phyloP scores from a whole-genome alignment of 2,797 vertebrate species.

The Hoplostethus atlanticus region DNA sequence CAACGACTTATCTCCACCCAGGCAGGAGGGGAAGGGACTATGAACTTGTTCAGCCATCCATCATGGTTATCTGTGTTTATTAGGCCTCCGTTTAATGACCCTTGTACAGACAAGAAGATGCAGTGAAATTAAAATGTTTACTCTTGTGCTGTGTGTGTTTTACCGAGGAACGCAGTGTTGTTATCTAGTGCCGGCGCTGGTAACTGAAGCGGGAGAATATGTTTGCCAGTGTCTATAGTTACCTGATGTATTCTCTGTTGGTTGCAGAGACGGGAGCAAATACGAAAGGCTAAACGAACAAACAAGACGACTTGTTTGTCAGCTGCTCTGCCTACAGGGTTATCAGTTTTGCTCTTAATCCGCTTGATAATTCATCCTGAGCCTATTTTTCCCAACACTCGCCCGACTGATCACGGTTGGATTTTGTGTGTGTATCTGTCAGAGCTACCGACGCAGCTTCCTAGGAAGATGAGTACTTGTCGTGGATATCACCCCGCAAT shows the following conservation, averaged over 20 bases:
- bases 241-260: constrained; percentile 61
- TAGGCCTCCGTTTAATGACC: constrained; percentile 63
- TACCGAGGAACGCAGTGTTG: constrained; percentile 12
- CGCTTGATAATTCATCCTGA: constrained; percentile 65
- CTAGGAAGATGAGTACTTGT: constrained; percentile 21
- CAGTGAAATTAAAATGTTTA: constrained; percentile 68
- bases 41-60: constrained; percentile 60
- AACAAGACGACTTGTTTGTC: constrained; percentile 67
- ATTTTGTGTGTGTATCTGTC: constrained; percentile 6
- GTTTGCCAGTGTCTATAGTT: constrained; percentile 71
- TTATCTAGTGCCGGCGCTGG: constrained; percentile 45
- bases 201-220: constrained; percentile 46
- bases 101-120: constrained; percentile 39
- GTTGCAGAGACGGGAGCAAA: constrained; percentile 58
- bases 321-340: constrained; percentile 56
- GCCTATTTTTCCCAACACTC: constrained; percentile 55
- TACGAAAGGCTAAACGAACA: constrained; percentile 64
- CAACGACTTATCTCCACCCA: constrained; percentile 61
- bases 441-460: constrained; percentile 25
- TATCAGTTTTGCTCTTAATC: constrained; percentile 71
- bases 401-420: constrained; percentile 49
- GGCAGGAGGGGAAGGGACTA: constrained; percentile 31
- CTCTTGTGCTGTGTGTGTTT: constrained; percentile 34
- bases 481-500: constrained; percentile 40
- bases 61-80: constrained; percentile 71